Evolutionary conservation across 1,140 invertebrate species (phyloP).

Genomic region (Cotesia typhae): DNA sequence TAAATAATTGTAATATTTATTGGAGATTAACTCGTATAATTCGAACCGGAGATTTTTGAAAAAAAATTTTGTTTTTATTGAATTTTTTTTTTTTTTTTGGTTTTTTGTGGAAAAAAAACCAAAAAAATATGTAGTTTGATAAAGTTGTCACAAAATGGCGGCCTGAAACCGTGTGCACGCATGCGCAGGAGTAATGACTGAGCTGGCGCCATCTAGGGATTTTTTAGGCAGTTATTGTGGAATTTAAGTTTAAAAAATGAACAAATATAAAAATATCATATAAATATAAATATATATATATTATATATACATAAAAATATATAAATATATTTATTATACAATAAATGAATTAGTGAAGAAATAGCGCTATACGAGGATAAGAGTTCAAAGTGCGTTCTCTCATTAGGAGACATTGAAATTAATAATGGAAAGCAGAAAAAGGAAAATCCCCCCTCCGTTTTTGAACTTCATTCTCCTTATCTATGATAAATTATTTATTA

Average conservation of each 20-base stretch:
- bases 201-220: background rate
- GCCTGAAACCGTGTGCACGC: no score
- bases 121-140: no score
- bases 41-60: no score
- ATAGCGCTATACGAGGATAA: conserved; percentile 49
- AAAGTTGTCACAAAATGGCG: no score
- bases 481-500: background rate
- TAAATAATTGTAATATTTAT: no score
- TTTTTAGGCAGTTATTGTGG: conserved; percentile 15
- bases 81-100: no score
- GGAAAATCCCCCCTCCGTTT: background rate
- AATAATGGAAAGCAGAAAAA: conserved; percentile 12
- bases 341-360: conserved; percentile 54
- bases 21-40: background rate
- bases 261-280: conserved; percentile 61
- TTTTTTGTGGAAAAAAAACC: no score
- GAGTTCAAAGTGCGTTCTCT: conserved; percentile 50
- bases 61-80: no score
- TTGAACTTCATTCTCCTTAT: conserved; percentile 12
- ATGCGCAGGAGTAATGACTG: conserved; percentile 4
- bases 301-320: conserved; percentile 54
- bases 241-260: conserved; percentile 39
- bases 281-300: conserved; percentile 48
- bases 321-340: conserved; percentile 63
- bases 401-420: conserved; percentile 48